phyloP scores from a whole-genome alignment of 1,140 invertebrate species.

The Xylocopa sonorina region DNA sequence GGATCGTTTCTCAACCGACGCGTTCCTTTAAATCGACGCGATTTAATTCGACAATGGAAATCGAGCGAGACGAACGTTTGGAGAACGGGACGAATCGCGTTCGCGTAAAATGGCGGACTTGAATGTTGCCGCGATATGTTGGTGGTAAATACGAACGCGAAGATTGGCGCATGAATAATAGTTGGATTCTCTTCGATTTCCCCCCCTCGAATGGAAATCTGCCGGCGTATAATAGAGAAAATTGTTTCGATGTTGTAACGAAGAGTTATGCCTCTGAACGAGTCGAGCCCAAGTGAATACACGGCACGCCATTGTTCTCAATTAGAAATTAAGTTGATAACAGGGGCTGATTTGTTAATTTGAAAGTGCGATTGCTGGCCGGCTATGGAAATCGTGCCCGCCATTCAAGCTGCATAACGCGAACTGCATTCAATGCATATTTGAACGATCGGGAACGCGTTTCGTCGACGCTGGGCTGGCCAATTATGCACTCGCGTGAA shows the following conservation, averaged over 20 bases:
- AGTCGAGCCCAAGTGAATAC: neutral
- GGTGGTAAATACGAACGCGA: neutral
- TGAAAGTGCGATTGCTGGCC: conserved; percentile 18
- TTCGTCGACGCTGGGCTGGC: conserved; percentile 8
- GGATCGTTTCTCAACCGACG: no score
- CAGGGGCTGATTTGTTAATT: conserved; percentile 32
- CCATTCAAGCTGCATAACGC: neutral
- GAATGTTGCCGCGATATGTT: no score
- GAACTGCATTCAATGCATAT: conserved; percentile 1
- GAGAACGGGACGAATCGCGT: no score
- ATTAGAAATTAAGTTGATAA: conserved; percentile 49
- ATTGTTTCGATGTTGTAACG: neutral
- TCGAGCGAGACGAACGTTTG: no score
- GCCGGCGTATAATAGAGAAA: neutral
- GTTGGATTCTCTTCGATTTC: neutral
- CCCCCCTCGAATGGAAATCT: neutral
- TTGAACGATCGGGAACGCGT: neutral
- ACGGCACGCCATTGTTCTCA: conserved; percentile 24
- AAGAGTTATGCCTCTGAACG: conserved; percentile 5
- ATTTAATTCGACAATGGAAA: no score
- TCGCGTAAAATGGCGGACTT: no score
- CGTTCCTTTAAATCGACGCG: no score
- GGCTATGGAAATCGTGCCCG: conserved; percentile 6
- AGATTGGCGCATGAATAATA: no score
- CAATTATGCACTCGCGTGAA: neutral